Evolutionary conservation across 2,888 invertebrate species (phyloP), one percentile per base, ranked within the genome.

Genomic region (Hyppa rectilinea): DNA sequence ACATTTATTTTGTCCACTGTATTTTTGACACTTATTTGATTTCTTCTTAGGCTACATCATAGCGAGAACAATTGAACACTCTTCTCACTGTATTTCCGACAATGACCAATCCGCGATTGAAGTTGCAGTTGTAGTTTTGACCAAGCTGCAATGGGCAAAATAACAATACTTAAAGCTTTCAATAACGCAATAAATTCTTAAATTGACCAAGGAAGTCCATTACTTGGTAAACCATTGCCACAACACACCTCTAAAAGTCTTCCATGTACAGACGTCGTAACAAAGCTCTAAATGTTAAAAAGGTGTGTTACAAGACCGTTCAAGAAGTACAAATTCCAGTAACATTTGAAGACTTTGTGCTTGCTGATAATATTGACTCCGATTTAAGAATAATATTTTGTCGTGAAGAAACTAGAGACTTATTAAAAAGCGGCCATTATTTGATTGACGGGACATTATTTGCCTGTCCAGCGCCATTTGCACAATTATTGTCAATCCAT

Each of bases 11-110:
- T 50, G 17, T 49, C 26, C 23, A 36, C 55, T 55, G 36, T 55
- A 55, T 63, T 63, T 50, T 52, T 63, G 29, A 63, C 38, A 63
- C 52, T 63, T 52, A 52, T 63, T 63, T 63, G 49, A 40, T 63
- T 40, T 53, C 50, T 63, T 53, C 40, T 53, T 63, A 53, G 63
- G 53, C 52, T 63, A 63, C 63, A 63, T 43, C 63, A 36, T 53
- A 63, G 34, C 63, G 53, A 63, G 36, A 56, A 56, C 38, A 56
- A 56, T 56, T 56, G 38, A 56, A 56, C 55, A 38, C 55, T 38
- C 38, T 38, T 38, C 38, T 23, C 38, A 38, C 55, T 56, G 36
- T 56, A 56, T 38, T 56, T 56, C 55, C 9, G 38, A 56, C 23
- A 38, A 23, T 56, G 38, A 56, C 55, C 55, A 56, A 56, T 38